phyloP scores from a whole-genome alignment of 2,113 vertebrate species.

The Silurus glanis region DNA sequence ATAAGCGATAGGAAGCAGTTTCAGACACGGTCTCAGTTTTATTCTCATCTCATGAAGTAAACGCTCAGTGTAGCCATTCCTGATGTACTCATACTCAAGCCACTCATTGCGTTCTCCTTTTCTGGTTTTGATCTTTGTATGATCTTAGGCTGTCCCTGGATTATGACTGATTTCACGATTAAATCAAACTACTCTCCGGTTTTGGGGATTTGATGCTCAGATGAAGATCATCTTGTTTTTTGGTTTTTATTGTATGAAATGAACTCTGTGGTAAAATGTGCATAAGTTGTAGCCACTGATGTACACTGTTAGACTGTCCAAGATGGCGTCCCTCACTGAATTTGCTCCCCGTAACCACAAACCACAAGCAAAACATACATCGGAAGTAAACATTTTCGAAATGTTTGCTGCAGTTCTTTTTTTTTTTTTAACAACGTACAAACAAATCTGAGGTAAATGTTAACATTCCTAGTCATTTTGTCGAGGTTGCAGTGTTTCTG shows the following conservation, averaged over 20 bases:
- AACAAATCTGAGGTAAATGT: not conserved
- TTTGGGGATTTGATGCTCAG: not conserved
- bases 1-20: too few relatives aligned
- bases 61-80: too few relatives aligned
- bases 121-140: too few relatives aligned
- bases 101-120: too few relatives aligned
- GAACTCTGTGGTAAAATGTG: not conserved
- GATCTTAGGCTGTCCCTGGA: too few relatives aligned
- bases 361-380: not conserved
- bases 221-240: not conserved
- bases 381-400: too few relatives aligned
- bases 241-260: not conserved
- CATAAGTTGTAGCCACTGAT: not conserved
- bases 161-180: too few relatives aligned
- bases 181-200: too few relatives aligned
- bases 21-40: too few relatives aligned
- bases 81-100: too few relatives aligned
- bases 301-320: not conserved
- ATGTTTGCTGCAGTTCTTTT: too few relatives aligned
- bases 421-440: not conserved
- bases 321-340: not conserved
- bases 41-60: too few relatives aligned
- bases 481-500: not conserved
- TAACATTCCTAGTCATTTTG: not conserved
- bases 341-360: not conserved